These are phyloP conservation scores for Choloepus didactylus DNA, from an alignment of 2,797 vertebrate species.

Conservation along the genomic window DNA sequence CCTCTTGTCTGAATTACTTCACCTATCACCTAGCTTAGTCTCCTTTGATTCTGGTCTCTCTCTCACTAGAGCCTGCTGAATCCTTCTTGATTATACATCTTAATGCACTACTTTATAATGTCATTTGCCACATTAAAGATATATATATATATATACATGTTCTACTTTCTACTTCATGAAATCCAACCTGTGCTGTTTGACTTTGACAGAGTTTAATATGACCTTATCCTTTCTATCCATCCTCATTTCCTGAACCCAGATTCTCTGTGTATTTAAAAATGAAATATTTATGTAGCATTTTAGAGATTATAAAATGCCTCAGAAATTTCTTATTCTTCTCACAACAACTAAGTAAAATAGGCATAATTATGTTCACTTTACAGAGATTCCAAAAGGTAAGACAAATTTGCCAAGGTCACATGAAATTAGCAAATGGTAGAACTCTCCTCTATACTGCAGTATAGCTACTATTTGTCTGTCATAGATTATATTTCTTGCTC, in stretches of 20 bases:
- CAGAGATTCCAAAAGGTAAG: background rate
- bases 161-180: background rate
- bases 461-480: background rate
- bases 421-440: background rate
- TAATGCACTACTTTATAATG: background rate
- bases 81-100: background rate
- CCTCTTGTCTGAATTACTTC: background rate
- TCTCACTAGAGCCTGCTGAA: background rate
- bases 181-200: background rate
- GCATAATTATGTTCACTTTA: background rate
- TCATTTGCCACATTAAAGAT: background rate
- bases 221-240: background rate
- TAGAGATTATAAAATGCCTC: background rate
- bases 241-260: background rate
- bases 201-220: background rate
- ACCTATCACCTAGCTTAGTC: background rate
- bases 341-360: background rate
- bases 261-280: conserved; percentile 7
- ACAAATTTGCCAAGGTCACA: background rate
- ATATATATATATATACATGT: too few relatives aligned
- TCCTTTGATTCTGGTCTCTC: background rate
- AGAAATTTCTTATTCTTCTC: conserved; percentile 39
- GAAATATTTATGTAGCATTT: background rate
- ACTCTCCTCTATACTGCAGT: background rate
- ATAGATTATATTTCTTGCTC: background rate